These are phyloP conservation scores for Incurvaria masculella DNA, from an alignment of 2,888 invertebrate genomes.

Conservation along the genomic window DNA sequence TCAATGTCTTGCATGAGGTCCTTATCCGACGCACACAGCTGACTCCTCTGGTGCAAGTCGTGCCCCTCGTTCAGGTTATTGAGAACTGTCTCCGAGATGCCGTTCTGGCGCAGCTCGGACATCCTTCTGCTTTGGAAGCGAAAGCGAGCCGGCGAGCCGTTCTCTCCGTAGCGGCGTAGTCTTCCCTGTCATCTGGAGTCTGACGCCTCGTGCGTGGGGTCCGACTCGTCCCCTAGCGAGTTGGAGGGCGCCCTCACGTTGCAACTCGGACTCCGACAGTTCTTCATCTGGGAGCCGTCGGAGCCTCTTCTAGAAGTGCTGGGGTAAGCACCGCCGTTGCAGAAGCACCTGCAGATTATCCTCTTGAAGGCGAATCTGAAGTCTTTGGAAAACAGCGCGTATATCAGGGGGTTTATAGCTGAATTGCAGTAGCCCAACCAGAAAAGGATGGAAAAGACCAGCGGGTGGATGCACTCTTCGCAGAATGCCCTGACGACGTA, in stretches of 20 bases:
- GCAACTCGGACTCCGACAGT: conserved; percentile 53
- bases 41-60: neutral
- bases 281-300: conserved; percentile 53
- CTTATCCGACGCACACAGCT: neutral
- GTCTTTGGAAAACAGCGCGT: conserved; percentile 92
- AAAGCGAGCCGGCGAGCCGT: neutral
- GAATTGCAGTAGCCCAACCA: conserved; percentile 98
- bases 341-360: conserved; percentile 84
- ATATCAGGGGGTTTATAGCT: conserved; percentile 93
- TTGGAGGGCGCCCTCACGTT: conserved; percentile 49
- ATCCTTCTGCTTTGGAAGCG: neutral
- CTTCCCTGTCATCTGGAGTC: conserved; percentile 54
- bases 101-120: neutral
- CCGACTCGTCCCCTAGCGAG: conserved; percentile 55
- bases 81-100: neutral
- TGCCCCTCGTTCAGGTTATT: neutral
- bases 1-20: neutral
- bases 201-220: conserved; percentile 43
- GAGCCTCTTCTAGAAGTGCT: conserved; percentile 34
- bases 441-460: conserved; percentile 88
- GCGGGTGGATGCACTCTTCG: conserved; percentile 76
- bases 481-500: conserved; percentile 90
- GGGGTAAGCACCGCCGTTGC: conserved; percentile 51
- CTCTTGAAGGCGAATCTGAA: conserved; percentile 93
- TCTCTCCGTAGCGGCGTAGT: neutral